Conservation (phyloP, 2,113 vertebrate species). For the Toxostoma redivivum region DNA sequence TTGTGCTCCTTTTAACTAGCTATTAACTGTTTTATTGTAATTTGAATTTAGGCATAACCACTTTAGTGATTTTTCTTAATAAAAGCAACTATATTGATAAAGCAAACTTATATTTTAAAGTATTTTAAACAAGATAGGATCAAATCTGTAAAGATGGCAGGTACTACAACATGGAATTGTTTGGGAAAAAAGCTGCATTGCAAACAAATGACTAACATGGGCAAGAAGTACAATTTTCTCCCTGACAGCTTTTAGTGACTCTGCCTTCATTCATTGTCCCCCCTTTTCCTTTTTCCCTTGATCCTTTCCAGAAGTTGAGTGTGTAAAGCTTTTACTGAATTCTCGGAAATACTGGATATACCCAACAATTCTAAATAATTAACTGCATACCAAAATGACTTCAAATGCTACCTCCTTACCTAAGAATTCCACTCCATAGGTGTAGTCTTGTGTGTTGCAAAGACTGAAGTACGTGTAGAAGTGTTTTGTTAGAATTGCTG, state of each 20-base stretch:
- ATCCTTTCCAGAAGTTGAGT: not conserved
- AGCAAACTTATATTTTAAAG: not conserved
- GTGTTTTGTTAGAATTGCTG: not conserved
- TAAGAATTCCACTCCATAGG: not conserved
- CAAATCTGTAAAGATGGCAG: not conserved
- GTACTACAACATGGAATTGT: not conserved
- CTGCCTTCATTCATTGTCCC: not conserved
- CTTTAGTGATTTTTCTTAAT: not conserved
- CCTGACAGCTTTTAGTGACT: not conserved
- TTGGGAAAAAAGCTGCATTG: not conserved
- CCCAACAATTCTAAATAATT: not conserved
- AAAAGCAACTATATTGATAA: not conserved
- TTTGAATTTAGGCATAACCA: not conserved
- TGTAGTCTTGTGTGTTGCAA: not conserved
- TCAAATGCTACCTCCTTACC: not conserved
- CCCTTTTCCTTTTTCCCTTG: not conserved
- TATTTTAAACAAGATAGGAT: not conserved
- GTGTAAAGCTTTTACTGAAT: not conserved
- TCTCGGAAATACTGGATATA: not conserved
- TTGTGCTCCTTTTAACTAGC: not conserved
- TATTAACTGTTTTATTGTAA: not conserved
- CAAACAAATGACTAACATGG: not conserved
- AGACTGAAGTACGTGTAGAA: rapidly evolving
- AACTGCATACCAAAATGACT: not conserved
- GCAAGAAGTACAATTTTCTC: not conserved